Percentiles rank a stretch among this genome's conserved stretches.
Conservation (phyloP, 2,888 invertebrate species). For the Anarsia innoxiella region DNA sequence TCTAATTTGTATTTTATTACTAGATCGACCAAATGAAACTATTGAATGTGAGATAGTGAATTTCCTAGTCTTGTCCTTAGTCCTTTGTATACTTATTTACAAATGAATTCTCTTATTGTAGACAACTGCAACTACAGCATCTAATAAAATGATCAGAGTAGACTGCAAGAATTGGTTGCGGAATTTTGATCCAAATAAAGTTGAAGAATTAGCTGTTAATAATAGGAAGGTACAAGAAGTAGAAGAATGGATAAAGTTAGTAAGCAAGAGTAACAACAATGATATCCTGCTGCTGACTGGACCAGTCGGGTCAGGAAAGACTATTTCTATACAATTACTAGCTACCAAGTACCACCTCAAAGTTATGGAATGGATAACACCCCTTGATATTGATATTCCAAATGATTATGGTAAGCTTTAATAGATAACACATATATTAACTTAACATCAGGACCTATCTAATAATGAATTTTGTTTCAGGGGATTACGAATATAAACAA, state of each 20-base stretch:
- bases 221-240: constrained; percentile 84
- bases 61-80: too few species aligned
- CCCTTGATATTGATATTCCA: constrained; percentile 79
- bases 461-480: constrained; percentile 33
- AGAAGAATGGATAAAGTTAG: constrained; percentile 77
- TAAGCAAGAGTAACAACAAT: constrained; percentile 31
- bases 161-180: constrained; percentile 74
- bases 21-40: too few species aligned
- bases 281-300: constrained; percentile 84
- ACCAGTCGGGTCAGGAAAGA: constrained; percentile 90
- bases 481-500: constrained; percentile 62
- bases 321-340: constrained; percentile 80
- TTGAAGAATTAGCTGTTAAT: constrained; percentile 82
- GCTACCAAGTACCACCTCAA: constrained; percentile 77
- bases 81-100: too few species aligned
- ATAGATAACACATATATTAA: not conserved
- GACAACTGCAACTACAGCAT: too few species aligned
- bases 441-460: not conserved
- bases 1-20: too few species aligned
- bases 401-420: constrained; percentile 55
- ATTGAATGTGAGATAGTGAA: too few species aligned
- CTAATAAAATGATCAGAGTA: too few species aligned
- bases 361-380: constrained; percentile 89
- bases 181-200: constrained; percentile 72
- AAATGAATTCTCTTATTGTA: too few species aligned